phyloP scores from a whole-genome alignment of 1,140 invertebrate genomes.

The Drosophila pachea region DNA sequence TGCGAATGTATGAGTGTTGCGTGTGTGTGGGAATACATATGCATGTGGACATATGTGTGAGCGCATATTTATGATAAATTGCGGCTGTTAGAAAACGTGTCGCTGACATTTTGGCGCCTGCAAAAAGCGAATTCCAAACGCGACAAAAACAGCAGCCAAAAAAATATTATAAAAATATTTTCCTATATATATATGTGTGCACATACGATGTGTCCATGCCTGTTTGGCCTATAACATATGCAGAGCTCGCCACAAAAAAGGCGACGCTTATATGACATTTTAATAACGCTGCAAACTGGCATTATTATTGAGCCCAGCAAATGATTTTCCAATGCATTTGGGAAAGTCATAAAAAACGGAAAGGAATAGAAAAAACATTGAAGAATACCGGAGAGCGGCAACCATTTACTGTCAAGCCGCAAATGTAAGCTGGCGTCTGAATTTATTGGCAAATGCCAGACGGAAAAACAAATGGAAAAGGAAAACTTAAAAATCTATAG shows the following conservation, averaged over 20 bases:
- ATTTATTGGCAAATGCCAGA: slow-evolving; percentile 60
- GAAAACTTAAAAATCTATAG: neutral
- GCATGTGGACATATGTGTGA: slow-evolving; percentile 33
- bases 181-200: neutral
- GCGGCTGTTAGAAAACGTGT: slow-evolving; percentile 61
- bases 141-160: slow-evolving; percentile 16
- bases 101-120: slow-evolving; percentile 71
- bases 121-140: slow-evolving; percentile 35
- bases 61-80: slow-evolving; percentile 74
- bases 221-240: neutral
- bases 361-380: too few relatives aligned
- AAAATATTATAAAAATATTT: neutral
- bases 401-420: slow-evolving; percentile 59
- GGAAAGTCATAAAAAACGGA: slow-evolving; percentile 1
- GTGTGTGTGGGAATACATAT: slow-evolving; percentile 1
- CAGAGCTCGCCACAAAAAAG: slow-evolving; percentile 6
- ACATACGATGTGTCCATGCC: neutral
- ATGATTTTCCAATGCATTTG: slow-evolving; percentile 56
- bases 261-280: slow-evolving; percentile 63
- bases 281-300: slow-evolving; percentile 69
- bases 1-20: slow-evolving; percentile 17
- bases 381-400: too few relatives aligned
- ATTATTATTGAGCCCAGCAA: slow-evolving; percentile 62
- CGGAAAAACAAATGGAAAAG: slow-evolving; percentile 28
- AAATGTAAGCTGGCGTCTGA: slow-evolving; percentile 60